Evolutionary conservation across 2,113 vertebrate species (phyloP).

Genomic region (Kryptolebias marmoratus): DNA sequence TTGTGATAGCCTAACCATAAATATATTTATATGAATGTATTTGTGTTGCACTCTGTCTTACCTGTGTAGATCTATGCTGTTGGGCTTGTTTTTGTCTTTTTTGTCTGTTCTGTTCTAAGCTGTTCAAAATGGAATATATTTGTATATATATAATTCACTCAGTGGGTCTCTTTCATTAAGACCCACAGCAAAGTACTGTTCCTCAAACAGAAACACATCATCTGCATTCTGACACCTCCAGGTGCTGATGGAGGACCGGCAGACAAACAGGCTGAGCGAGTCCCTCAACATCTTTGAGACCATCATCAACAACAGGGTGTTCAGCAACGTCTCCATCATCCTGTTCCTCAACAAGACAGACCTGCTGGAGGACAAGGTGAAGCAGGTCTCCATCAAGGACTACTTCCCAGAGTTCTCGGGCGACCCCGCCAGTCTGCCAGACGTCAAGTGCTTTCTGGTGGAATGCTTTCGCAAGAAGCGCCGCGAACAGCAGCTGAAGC

Average conservation of each 20-base stretch:
- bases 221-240: constrained; percentile 7
- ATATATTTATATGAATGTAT: too few relatives aligned
- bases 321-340: constrained; percentile 97
- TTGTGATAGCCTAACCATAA: too few relatives aligned
- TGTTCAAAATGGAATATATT: too few relatives aligned
- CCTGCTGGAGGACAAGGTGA: constrained; percentile 96
- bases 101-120: too few relatives aligned
- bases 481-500: constrained; percentile 93
- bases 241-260: constrained; percentile 97
- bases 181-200: too few relatives aligned
- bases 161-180: too few relatives aligned
- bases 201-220: neutral
- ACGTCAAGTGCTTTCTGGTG: constrained; percentile 94
- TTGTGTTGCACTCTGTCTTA: too few relatives aligned
- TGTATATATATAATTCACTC: too few relatives aligned
- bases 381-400: constrained; percentile 93
- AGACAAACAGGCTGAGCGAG: constrained; percentile 95
- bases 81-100: too few relatives aligned
- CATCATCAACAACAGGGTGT: constrained; percentile 96
- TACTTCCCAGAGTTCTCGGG: constrained; percentile 91
- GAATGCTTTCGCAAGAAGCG: constrained; percentile 95
- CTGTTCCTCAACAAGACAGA: constrained; percentile 98
- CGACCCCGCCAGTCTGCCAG: constrained; percentile 85
- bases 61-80: too few relatives aligned
- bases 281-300: constrained; percentile 99